Evolutionary conservation across 2,797 vertebrate species (phyloP).

Genomic region (Sebastes diploproa): DNA sequence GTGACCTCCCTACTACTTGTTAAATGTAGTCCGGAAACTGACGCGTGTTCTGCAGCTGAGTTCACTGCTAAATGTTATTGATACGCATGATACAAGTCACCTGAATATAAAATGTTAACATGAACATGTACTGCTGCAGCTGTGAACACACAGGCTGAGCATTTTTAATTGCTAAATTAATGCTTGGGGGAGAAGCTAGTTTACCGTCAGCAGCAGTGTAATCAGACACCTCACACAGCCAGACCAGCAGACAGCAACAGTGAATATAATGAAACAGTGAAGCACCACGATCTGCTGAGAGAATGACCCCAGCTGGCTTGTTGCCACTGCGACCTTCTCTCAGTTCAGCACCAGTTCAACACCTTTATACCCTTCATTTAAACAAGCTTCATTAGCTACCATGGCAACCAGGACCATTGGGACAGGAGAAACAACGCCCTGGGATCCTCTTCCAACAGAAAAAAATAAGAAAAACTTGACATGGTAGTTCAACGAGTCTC

Average conservation of each 20-base stretch:
- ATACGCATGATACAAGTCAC: neutral
- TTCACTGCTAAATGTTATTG: neutral
- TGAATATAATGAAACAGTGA: neutral
- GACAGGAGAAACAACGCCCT: neutral
- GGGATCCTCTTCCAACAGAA: neutral
- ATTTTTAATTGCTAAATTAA: conserved; percentile 23
- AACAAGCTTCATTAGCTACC: neutral
- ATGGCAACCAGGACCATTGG: neutral
- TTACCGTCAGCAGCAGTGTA: conserved; percentile 16
- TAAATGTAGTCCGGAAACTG: neutral
- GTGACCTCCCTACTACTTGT: neutral
- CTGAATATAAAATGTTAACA: neutral
- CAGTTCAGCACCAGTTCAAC: neutral
- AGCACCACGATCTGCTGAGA: neutral
- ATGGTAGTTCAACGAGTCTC: neutral
- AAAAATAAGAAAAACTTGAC: neutral
- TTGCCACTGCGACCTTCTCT: neutral
- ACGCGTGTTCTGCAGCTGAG: neutral
- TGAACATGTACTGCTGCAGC: neutral
- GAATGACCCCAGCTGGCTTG: conserved; percentile 13
- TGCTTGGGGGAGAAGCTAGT: neutral
- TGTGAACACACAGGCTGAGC: conserved; percentile 8
- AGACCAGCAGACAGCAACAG: neutral
- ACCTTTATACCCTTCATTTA: conserved; percentile 4
- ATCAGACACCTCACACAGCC: conserved; percentile 11